Evolutionary conservation across 2,113 vertebrate species (phyloP).

Genomic region (Cacatua alba): DNA sequence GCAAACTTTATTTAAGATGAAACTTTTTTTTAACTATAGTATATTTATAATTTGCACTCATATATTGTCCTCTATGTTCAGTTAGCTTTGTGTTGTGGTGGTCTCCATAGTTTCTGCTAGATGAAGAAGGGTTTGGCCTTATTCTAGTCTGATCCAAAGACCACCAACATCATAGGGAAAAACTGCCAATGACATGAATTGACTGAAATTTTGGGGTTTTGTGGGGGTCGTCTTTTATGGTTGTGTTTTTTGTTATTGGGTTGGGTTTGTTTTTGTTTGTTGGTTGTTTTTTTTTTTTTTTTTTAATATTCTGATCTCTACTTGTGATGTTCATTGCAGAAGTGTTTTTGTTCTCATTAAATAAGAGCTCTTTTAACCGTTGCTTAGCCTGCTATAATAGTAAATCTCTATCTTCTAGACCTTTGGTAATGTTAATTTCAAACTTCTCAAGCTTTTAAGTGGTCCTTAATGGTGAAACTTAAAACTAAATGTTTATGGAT

Average conservation of each 20-base stretch:
- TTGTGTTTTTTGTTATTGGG: neutral
- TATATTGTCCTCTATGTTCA: rapidly evolving
- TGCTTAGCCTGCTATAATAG: neutral
- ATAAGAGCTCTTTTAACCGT: neutral
- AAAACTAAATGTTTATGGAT: neutral
- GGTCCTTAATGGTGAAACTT: neutral
- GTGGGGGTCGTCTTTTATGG: neutral
- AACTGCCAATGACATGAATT: neutral
- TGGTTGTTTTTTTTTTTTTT: no score
- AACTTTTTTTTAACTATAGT: neutral
- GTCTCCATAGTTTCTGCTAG: neutral
- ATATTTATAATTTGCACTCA: neutral
- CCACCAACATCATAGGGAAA: neutral
- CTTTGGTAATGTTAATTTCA: neutral
- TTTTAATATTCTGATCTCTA: neutral
- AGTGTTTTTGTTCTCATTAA: neutral
- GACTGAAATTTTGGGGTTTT: neutral
- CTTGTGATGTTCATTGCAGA: neutral
- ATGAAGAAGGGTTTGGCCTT: neutral
- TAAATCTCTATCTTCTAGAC: neutral
- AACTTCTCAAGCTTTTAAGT: neutral
- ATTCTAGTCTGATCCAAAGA: neutral
- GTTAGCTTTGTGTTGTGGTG: neutral
- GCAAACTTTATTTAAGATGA: neutral
- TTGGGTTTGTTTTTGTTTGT: neutral